Percentiles rank a stretch among this genome's conserved stretches.
Conservation (phyloP, 2,888 invertebrate genomes). For the Rotaria magnacalcarata region DNA sequence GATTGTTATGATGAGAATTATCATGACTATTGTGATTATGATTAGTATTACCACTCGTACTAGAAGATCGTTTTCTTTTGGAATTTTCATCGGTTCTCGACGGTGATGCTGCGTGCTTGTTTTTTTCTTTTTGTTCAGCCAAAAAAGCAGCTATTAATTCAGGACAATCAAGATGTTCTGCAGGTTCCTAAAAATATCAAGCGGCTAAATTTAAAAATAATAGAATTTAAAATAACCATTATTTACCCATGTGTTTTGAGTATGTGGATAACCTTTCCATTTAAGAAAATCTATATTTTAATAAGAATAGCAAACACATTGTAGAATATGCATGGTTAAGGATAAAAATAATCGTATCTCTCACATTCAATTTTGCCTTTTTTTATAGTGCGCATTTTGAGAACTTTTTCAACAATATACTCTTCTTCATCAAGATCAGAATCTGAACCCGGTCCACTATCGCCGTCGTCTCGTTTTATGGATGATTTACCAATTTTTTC, state of each 20-base stretch:
- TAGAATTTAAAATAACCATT: neutral
- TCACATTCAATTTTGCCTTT: constrained; percentile 58
- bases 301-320: constrained; percentile 49
- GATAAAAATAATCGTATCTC: neutral
- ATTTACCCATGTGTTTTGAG: constrained; percentile 27
- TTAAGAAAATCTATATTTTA: constrained; percentile 61
- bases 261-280: constrained; percentile 64
- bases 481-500: neutral
- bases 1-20: neutral
- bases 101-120: neutral
- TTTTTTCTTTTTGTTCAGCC: constrained; percentile 48
- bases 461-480: neutral
- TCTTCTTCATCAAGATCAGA: constrained; percentile 46
- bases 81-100: neutral
- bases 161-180: constrained; percentile 84
- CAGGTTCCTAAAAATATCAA: constrained; percentile 76
- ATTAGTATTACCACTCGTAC: neutral
- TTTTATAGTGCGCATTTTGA: constrained; percentile 72
- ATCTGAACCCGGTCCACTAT: neutral
- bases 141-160: constrained; percentile 66
- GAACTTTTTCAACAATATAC: constrained; percentile 71
- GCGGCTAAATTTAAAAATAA: too few species aligned
- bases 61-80: neutral
- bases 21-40: neutral
- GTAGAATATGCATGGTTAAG: neutral